Base-by-base conservation (phyloP, 2,888 invertebrate species). In the Allygus modestus region DNA sequence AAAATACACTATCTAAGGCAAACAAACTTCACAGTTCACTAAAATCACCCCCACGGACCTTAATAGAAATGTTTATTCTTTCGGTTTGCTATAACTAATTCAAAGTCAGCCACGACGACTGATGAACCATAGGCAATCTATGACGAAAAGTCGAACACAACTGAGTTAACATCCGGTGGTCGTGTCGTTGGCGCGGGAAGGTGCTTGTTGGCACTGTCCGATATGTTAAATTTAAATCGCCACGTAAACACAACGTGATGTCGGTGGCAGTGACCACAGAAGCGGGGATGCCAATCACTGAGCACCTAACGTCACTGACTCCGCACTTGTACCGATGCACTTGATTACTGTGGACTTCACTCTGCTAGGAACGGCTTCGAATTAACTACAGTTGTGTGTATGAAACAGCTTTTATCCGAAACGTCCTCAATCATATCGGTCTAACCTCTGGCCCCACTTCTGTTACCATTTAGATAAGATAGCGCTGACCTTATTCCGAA, bases 271-370 rank as follows among this genome's bases (percentile, higher is more conserved):
- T 33, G 69, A 33, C 37, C 23, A 9, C 26, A 12, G 37, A 37
- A 37, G 37, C 37, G 9, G 37, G 37, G 37, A 9, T 37, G 37
- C 37, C 37, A 9, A 37, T 46, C 15, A 15, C 46, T 7, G 46
- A 65, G 20, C 5, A 58, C 7, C 58, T 9, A 58, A 58, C 23
- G 26, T 65, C 65, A 65, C 17, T 65, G 65, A 58, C 20, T 20
- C 33, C 20, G 20, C 73, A 73, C 73, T 73, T 41, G 73, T 23
- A 73, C 73, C 41, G 73, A 37, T 73, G n/a, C 73, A 73, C 73
- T 73, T 73, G 37, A 73, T 73, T 73, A 15, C 73, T 1, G 1
- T 12, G 73, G 20, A 31, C 65, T 31, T 65, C 26, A 23, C 4
- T 23, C 58, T 23, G 58, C 15, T 26, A 4, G 15, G 15, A 15